A percentile compares a stretch with the other conserved stretches of the same genome.
These are phyloP conservation scores for Columba janthina DNA, from an alignment of 2,113 vertebrate species.

Conservation along the genomic window DNA sequence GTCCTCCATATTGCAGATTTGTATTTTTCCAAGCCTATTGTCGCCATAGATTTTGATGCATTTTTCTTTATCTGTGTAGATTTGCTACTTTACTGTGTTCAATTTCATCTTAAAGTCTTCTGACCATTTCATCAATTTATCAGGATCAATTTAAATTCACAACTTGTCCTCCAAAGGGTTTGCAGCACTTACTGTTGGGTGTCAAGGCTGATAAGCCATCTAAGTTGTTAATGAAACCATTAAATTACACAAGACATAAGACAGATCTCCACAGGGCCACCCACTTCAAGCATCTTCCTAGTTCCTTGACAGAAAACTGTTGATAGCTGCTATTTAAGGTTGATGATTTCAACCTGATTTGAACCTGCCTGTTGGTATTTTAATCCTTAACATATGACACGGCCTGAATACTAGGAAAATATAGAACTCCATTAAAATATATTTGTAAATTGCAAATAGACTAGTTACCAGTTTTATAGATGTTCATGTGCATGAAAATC, in stretches of 20 bases:
- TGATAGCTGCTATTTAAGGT: constrained; percentile 9
- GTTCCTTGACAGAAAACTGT: constrained; percentile 3
- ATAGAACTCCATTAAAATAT: background rate
- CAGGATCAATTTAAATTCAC: constrained; percentile 9
- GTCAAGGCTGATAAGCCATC: constrained; percentile 29
- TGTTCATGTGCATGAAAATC: background rate
- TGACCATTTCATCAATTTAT: background rate
- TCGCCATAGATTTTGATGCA: background rate
- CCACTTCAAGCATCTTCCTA: background rate
- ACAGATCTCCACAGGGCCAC: constrained; percentile 24
- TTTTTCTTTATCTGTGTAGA: background rate
- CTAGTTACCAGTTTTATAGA: background rate
- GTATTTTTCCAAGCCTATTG: background rate
- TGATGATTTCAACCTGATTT: constrained; percentile 36
- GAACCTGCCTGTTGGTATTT: constrained; percentile 9
- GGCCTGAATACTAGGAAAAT: background rate
- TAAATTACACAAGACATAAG: background rate
- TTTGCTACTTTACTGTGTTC: background rate
- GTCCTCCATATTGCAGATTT: background rate
- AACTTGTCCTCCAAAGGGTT: background rate
- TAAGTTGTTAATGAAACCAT: constrained; percentile 28
- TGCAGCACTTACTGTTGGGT: background rate
- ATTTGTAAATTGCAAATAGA: background rate
- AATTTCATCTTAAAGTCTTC: background rate
- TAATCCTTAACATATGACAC: background rate